Conservation (phyloP, 2,797 vertebrate genomes). For the Poliocrania exsul region DNA sequence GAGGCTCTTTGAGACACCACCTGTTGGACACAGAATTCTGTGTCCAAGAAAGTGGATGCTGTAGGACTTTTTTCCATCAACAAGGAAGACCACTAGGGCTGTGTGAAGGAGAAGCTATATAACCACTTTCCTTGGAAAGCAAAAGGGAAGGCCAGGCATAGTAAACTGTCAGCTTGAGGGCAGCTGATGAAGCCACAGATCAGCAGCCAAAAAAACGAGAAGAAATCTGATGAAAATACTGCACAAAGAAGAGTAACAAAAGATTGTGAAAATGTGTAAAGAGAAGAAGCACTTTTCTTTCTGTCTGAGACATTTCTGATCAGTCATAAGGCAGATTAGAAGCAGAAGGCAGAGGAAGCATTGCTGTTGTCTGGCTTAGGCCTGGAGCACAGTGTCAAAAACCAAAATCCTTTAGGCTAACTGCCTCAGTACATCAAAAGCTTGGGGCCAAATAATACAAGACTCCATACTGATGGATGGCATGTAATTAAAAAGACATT, state of each 20-base stretch:
- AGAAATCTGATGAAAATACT: neutral
- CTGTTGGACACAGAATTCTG: neutral
- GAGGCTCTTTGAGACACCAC: neutral
- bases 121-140: neutral
- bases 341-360: neutral
- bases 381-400: neutral
- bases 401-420: neutral
- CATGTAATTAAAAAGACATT: constrained; percentile 7
- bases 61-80: neutral
- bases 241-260: neutral
- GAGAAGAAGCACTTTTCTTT: neutral
- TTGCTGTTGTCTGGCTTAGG: neutral
- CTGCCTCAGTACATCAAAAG: neutral
- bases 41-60: neutral
- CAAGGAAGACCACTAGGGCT: neutral
- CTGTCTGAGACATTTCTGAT: neutral
- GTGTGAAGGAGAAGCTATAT: neutral
- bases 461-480: neutral
- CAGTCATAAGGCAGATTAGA: neutral
- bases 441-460: neutral
- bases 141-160: neutral
- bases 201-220: neutral
- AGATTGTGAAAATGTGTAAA: neutral
- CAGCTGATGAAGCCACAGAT: neutral
- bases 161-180: neutral